Evolutionary conservation across 2,113 vertebrate genomes (phyloP), one percentile per base, ranked within the genome.

Genomic region (Eidolon helvum): DNA sequence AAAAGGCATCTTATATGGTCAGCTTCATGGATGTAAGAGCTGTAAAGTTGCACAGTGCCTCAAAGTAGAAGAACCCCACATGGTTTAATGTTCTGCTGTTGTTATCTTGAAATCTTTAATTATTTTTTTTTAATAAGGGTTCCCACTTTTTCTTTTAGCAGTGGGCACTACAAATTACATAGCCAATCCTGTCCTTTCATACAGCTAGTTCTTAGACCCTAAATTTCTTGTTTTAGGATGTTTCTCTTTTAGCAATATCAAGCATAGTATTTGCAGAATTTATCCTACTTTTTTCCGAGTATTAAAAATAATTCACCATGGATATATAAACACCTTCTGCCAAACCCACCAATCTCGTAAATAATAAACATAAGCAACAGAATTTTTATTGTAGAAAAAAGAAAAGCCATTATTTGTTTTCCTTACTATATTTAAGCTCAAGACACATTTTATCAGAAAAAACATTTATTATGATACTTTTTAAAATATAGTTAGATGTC

Each of bases 341-440:
- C 63, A 91, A 82, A 87, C 5, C 7, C 30, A 90, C 21, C 33
- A 85, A 80, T 59, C 24, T 69, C 4, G 4, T n/a, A 26, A 95
- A 84, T 33, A 69, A 9, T 82, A 82, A 93, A 92, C 18, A 38
- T 80, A 43, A 96, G 59, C 19, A 63, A 86, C 63, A 69, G 19
- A 40, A 69, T 50, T 57, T 57, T 57, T 57, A 30, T 61, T 91
- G 4, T 79, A 18, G 40, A 38, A 85, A 90, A 15, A 82, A 71
- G 26, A 93, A 80, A 91, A 48, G 30, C 50, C 7, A 35, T 33
- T 79, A 66, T 71, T 83, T 92, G 53, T 53, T 43, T 85, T 45
- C 50, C 50, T 82, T 92, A 33, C n/a, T 38, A 38, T 96, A 59
- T 66, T 65, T 90, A 96, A 95, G 19, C 33, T 94, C 14, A 69